These are phyloP conservation scores for Acanthaster planci DNA, from an alignment of 35 echinoderm and acorn worm species.

Conservation along the genomic window DNA sequence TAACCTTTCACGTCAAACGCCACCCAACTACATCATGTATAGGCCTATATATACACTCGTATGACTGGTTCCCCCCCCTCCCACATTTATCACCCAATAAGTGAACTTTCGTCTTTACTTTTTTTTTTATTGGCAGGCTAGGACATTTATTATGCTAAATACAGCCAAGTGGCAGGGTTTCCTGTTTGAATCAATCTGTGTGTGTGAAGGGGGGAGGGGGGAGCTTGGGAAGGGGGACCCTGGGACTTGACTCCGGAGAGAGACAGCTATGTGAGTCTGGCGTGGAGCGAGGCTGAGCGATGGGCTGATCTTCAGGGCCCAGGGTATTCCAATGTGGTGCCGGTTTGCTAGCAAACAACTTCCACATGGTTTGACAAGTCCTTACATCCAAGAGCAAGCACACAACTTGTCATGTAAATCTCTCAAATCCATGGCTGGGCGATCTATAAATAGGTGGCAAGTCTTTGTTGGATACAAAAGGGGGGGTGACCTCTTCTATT, in stretches of 20 bases:
- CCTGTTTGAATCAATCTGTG: too few relatives aligned
- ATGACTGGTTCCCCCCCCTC: not conserved
- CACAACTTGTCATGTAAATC: too few relatives aligned
- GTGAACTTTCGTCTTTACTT: conserved; percentile 14
- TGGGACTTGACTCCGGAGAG: not conserved
- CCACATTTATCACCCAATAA: not conserved
- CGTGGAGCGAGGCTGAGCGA: not conserved
- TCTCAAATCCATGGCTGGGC: too few relatives aligned
- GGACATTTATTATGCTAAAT: conserved; percentile 30
- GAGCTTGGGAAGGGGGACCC: not conserved
- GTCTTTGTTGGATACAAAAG: too few relatives aligned
- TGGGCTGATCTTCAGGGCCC: not conserved
- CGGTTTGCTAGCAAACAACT: conserved; percentile 7
- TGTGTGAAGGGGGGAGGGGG: not conserved
- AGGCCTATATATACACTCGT: conserved; percentile 10
- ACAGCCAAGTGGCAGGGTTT: conserved; percentile 18
- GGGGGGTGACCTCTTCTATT: too few relatives aligned
- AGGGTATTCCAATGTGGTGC: not conserved
- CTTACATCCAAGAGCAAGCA: too few relatives aligned
- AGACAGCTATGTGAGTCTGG: not conserved
- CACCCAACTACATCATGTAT: too few relatives aligned
- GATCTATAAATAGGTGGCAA: too few relatives aligned
- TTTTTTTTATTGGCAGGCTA: not conserved
- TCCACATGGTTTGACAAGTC: not conserved
- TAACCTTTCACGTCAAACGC: too few relatives aligned